These are phyloP conservation scores for Dolichallabes microphthalmus DNA, from an alignment of 2,113 vertebrate species.

Conservation along the genomic window DNA sequence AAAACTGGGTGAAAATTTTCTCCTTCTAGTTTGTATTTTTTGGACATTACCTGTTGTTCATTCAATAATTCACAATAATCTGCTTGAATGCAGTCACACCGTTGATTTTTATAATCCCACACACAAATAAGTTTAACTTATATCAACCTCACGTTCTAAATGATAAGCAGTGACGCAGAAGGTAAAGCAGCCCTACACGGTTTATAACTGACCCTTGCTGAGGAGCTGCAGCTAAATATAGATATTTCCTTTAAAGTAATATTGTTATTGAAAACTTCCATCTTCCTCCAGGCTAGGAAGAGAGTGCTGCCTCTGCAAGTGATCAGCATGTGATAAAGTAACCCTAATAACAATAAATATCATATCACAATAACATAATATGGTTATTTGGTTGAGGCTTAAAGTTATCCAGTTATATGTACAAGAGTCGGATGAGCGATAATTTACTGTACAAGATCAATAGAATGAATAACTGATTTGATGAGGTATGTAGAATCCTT, in stretches of 20 bases:
- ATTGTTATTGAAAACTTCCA: neutral
- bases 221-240: neutral
- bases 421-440: neutral
- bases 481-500: neutral
- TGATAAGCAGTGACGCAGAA: neutral
- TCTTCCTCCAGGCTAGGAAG: neutral
- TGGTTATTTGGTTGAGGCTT: neutral
- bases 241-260: neutral
- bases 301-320: neutral
- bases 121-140: neutral
- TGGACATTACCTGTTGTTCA: neutral
- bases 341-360: neutral
- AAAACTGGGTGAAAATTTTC: neutral
- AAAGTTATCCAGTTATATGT: neutral
- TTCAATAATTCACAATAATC: neutral
- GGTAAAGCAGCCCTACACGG: neutral
- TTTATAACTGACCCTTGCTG: neutral
- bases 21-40: neutral
- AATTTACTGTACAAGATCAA: neutral
- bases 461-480: neutral
- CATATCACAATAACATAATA: no score
- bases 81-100: neutral
- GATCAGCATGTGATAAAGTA: neutral
- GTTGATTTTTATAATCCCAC: neutral
- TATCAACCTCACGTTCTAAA: neutral